Conservation (phyloP, 2,113 vertebrate species). For the Galemys pyrenaicus region DNA sequence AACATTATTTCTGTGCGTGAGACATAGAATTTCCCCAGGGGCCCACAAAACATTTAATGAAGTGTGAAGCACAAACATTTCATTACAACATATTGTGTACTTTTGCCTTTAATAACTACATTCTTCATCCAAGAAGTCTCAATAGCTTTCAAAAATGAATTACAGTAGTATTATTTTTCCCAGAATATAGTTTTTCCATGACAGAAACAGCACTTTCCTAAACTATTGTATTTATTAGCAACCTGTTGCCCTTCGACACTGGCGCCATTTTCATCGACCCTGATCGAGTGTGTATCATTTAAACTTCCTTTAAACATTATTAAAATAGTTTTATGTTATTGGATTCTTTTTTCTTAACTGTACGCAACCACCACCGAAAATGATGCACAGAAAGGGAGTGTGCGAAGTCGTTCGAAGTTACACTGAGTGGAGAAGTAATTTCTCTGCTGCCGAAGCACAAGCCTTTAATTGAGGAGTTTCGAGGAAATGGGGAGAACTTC, state of each 20-base stretch:
- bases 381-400: not conserved
- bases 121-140: constrained; percentile 87
- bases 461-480: not conserved
- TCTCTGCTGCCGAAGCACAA: not conserved
- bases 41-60: constrained; percentile 89
- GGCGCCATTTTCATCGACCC: constrained; percentile 84
- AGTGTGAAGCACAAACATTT: constrained; percentile 88
- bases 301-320: constrained; percentile 85
- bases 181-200: constrained; percentile 83
- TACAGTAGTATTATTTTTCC: constrained; percentile 86
- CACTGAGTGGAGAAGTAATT: constrained; percentile 38
- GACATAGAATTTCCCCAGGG: constrained; percentile 86
- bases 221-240: constrained; percentile 90
- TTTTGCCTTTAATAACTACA: constrained; percentile 89
- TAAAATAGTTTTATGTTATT: constrained; percentile 80
- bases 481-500: not conserved
- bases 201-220: constrained; percentile 84
- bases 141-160: constrained; percentile 88
- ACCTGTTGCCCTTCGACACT: constrained; percentile 86
- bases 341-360: constrained; percentile 66
- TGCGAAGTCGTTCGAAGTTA: not conserved
- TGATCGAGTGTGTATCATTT: constrained; percentile 82
- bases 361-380: constrained; percentile 38
- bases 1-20: constrained; percentile 67
- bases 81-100: constrained; percentile 89